Conservation (phyloP, 2,797 vertebrate species). For the Platyrinchus mystaceus region DNA sequence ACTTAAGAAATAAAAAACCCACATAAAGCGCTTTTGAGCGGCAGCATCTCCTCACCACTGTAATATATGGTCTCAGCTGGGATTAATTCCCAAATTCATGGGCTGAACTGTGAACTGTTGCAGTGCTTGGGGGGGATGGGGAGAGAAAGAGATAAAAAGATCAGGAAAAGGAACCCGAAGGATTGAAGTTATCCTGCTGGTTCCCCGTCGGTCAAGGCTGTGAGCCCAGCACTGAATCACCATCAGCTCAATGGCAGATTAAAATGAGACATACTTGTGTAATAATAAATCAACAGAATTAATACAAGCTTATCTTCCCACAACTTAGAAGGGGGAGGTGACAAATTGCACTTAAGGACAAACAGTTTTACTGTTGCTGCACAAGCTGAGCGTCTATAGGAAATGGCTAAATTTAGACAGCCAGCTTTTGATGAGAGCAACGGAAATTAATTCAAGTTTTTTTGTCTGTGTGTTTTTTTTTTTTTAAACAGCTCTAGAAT, state of each 20-base stretch:
- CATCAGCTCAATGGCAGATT: neutral
- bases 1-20: neutral
- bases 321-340: neutral
- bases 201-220: neutral
- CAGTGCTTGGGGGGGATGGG: neutral
- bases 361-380: constrained; percentile 46
- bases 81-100: neutral
- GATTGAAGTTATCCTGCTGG: neutral
- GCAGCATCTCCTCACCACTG: neutral
- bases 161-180: neutral
- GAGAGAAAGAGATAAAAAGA: neutral
- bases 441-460: constrained; percentile 39
- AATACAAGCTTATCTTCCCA: constrained; percentile 7
- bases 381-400: constrained; percentile 14
- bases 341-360: constrained; percentile 49
- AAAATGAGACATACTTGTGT: neutral
- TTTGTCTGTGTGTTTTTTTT: neutral
- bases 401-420: constrained; percentile 45
- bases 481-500: neutral
- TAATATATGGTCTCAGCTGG: neutral
- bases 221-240: neutral
- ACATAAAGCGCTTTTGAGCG: neutral
- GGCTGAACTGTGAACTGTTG: neutral
- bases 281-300: constrained; percentile 12
- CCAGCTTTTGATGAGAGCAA: constrained; percentile 31